Evolutionary conservation across 2,888 invertebrate genomes (phyloP).

Genomic region (Lithophane semibrunnea): DNA sequence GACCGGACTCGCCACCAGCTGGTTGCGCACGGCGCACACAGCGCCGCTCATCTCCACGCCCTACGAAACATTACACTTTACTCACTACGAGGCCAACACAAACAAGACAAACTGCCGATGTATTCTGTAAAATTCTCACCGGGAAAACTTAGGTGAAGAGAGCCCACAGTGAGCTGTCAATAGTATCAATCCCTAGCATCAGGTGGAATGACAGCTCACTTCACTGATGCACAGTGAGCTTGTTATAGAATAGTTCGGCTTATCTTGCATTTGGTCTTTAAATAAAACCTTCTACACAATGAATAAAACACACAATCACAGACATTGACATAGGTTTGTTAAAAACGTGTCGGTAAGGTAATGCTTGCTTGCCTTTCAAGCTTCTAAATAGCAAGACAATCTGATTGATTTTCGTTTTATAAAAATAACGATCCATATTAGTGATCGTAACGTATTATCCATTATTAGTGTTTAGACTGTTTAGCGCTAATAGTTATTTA

Average conservation of each 20-base stretch:
- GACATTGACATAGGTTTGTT: not conserved
- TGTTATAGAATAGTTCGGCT: not conserved
- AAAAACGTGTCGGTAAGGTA: not conserved
- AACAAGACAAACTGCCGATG: not conserved
- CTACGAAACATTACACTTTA: slow-evolving; percentile 4
- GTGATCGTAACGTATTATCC: too few relatives aligned
- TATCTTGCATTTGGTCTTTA: not conserved
- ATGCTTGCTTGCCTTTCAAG: not conserved
- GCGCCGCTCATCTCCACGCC: slow-evolving; percentile 86
- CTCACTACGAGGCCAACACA: not conserved
- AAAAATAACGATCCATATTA: not conserved
- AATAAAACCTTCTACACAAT: not conserved
- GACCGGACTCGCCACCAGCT: slow-evolving; percentile 75
- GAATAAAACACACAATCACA: not conserved
- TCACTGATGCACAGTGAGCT: not conserved
- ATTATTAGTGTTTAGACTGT: not conserved
- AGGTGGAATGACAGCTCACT: not conserved
- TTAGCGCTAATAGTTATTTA: too few relatives aligned
- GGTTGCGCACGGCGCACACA: slow-evolving; percentile 82
- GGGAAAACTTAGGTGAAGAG: not conserved
- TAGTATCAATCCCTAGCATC: not conserved
- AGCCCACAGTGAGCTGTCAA: not conserved
- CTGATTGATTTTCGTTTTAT: not conserved
- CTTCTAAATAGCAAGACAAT: not conserved
- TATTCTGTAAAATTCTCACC: not conserved